Conservation (phyloP, 2,888 invertebrate genomes). For the Ornithoptera alexandrae region DNA sequence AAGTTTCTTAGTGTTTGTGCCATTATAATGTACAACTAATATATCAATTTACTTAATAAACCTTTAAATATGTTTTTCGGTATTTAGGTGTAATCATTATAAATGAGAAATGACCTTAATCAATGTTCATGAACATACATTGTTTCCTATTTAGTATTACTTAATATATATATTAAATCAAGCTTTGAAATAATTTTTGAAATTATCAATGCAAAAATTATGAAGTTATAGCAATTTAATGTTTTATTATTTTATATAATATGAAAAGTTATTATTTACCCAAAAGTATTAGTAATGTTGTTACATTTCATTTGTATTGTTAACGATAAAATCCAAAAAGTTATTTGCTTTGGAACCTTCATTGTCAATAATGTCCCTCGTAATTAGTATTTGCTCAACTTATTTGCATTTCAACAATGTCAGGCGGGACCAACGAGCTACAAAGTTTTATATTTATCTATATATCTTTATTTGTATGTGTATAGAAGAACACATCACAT, state of each 20-base stretch:
- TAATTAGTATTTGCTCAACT: conserved; percentile 23
- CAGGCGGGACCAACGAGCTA: conserved; percentile 4
- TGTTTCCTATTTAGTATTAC: no score
- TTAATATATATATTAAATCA: no score
- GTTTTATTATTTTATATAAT: no score
- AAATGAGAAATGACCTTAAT: no score
- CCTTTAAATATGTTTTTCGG: no score
- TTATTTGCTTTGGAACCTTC: conserved; percentile 16
- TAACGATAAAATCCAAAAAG: conserved; percentile 16
- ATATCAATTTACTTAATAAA: not conserved
- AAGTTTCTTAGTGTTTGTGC: not conserved
- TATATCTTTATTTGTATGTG: not conserved
- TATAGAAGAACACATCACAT: not conserved
- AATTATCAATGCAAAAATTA: no score
- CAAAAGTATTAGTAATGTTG: not conserved
- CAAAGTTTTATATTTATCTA: conserved; percentile 9
- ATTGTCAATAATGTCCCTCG: conserved; percentile 26
- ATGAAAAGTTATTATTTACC: not conserved
- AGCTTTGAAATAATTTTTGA: no score
- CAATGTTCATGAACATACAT: no score
- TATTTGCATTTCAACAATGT: conserved; percentile 17
- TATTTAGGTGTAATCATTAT: no score
- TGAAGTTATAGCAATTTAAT: no score
- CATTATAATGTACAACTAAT: not conserved
- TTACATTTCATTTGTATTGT: not conserved